These are phyloP conservation scores for Trichopoda pennipes DNA, from an alignment of 2,888 invertebrate genomes.

Conservation along the genomic window DNA sequence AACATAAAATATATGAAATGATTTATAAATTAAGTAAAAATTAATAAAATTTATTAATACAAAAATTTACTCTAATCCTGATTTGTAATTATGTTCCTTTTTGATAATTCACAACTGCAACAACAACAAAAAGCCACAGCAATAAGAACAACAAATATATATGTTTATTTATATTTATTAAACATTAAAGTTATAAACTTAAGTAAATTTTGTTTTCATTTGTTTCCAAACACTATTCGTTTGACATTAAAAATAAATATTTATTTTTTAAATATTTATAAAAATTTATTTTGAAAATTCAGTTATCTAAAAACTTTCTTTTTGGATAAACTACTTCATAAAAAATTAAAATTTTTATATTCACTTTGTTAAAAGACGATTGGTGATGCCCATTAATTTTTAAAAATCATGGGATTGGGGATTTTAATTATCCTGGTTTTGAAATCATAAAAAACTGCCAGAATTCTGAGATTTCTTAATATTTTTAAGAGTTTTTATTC, in stretches of 20 bases:
- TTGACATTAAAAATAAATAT: not conserved
- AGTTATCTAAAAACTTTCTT: not conserved
- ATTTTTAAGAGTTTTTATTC: no score
- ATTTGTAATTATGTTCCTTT: constrained; percentile 80
- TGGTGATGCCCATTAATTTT: no score
- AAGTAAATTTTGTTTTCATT: constrained; percentile 10
- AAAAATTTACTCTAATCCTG: constrained; percentile 71
- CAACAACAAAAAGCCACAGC: constrained; percentile 17
- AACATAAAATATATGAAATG: constrained; percentile 7
- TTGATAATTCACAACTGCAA: constrained; percentile 39
- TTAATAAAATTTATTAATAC: no score
- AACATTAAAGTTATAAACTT: constrained; percentile 13
- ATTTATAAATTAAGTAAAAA: constrained; percentile 25
- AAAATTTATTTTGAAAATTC: not conserved
- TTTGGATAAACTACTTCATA: not conserved
- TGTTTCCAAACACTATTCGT: constrained; percentile 17
- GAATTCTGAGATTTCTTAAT: no score
- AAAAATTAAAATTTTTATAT: no score
- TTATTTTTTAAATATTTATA: not conserved
- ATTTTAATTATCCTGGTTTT: no score
- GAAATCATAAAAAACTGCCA: no score
- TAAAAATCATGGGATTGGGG: no score
- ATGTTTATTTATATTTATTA: not conserved
- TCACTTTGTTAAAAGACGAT: no score
- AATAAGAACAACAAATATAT: not conserved